A percentile compares a stretch with the other conserved stretches of the same genome.
Conservation (phyloP, 2,113 vertebrate genomes). For the Stegostoma tigrinum region DNA sequence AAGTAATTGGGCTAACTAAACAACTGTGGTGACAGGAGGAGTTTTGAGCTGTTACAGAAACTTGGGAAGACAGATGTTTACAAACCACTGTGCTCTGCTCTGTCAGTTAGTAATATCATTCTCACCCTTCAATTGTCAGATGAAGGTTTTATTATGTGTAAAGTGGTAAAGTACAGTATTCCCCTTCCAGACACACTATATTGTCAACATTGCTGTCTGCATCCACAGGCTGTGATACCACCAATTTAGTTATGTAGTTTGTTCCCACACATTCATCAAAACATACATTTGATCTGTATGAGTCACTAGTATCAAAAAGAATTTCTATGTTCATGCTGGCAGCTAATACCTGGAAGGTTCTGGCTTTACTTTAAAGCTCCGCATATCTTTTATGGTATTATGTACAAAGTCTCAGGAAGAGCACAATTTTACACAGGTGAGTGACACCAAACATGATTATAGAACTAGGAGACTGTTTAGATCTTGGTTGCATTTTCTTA, state of each 20-base stretch:
- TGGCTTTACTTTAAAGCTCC: not conserved
- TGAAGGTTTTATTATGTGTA: not conserved
- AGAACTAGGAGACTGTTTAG: not conserved
- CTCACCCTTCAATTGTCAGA: not conserved
- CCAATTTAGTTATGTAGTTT: not conserved
- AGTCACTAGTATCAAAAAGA: not conserved
- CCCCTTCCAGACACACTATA: not conserved
- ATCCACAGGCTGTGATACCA: not conserved
- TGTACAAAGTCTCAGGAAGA: not conserved
- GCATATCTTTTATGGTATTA: not conserved
- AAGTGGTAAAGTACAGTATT: not conserved
- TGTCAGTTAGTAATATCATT: not conserved
- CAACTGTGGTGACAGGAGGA: not conserved
- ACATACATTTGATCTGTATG: not conserved
- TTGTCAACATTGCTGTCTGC: not conserved
- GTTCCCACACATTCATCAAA: conserved; percentile 15
- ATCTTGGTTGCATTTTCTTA: not conserved
- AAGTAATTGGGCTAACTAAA: not conserved
- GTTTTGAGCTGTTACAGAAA: not conserved
- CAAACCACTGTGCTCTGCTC: not conserved
- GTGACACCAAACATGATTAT: not conserved
- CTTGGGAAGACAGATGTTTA: not conserved
- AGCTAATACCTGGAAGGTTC: not conserved
- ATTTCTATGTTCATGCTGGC: not conserved
- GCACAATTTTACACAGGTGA: not conserved